Percentiles rank a stretch among this genome's conserved stretches.
phyloP scores from a whole-genome alignment of 2,113 vertebrate genomes.

The Recurvirostra avosetta region DNA sequence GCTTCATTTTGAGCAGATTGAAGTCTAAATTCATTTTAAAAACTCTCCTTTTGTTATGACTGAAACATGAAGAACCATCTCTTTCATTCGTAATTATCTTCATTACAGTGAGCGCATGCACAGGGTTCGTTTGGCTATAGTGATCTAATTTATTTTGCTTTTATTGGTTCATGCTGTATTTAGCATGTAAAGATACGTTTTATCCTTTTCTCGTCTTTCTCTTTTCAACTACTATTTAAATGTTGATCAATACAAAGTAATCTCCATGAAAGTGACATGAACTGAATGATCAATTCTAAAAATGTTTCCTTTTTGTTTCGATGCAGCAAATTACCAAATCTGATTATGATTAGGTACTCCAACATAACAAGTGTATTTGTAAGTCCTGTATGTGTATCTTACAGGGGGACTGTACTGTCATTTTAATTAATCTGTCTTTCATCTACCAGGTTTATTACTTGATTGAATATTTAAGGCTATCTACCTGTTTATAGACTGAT shows the following conservation, averaged over 20 bases:
- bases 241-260: conserved; percentile 67
- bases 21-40: background rate
- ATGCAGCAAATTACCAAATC: conserved; percentile 64
- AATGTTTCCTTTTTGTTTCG: conserved; percentile 64
- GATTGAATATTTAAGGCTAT: conserved; percentile 19
- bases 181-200: conserved; percentile 53
- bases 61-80: background rate
- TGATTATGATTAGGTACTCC: conserved; percentile 59
- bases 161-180: conserved; percentile 54
- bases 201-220: conserved; percentile 51
- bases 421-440: conserved; percentile 53
- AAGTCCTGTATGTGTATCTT: background rate
- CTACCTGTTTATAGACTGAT: background rate
- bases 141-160: conserved; percentile 59
- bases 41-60: conserved; percentile 9
- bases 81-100: conserved; percentile 19
- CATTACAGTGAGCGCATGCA: background rate
- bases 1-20: conserved; percentile 31
- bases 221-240: conserved; percentile 49
- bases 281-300: conserved; percentile 66
- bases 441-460: conserved; percentile 38
- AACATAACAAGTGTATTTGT: conserved; percentile 21
- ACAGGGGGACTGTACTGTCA: background rate
- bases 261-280: conserved; percentile 62
- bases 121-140: background rate